Percentiles rank a stretch among this genome's conserved stretches.
Conservation (phyloP, 2,797 vertebrate genomes). For the Galaxias olidus region DNA sequence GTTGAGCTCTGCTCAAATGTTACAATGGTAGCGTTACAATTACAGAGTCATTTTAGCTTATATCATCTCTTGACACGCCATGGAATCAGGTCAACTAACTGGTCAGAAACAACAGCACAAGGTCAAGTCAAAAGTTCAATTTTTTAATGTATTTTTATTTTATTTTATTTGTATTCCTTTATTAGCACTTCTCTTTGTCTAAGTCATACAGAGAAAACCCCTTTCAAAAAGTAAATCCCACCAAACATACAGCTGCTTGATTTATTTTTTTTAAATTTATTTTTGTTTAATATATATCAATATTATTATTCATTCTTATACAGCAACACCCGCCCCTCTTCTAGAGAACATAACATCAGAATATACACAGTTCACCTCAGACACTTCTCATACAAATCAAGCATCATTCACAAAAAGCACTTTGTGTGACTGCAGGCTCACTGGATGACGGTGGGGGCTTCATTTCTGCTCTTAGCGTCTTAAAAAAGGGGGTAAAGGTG, state of each 20-base stretch:
- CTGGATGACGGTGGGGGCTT: conserved; percentile 35
- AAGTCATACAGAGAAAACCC: conserved; percentile 57
- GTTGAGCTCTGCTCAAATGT: too few relatives aligned
- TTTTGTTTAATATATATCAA: too few relatives aligned
- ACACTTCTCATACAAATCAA: conserved; percentile 19
- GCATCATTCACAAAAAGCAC: conserved; percentile 39
- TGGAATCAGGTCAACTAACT: too few relatives aligned
- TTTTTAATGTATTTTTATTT: too few relatives aligned
- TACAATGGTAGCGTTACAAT: too few relatives aligned
- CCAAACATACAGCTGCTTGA: conserved; percentile 48
- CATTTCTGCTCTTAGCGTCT: conserved; percentile 51
- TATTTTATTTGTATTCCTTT: conserved; percentile 32
- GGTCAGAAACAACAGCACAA: too few relatives aligned
- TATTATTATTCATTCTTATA: conserved; percentile 38
- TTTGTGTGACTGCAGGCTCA: conserved; percentile 46
- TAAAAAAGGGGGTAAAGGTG: conserved; percentile 46
- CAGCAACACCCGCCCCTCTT: conserved; percentile 21
- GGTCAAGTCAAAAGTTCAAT: too few relatives aligned
- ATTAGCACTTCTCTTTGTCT: conserved; percentile 63
- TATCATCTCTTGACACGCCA: too few relatives aligned
- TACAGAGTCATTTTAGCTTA: too few relatives aligned
- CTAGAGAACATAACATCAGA: conserved; percentile 20
- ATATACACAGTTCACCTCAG: conserved; percentile 30
- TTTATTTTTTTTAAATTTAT: too few relatives aligned
- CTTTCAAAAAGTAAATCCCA: conserved; percentile 37